Percentiles rank a stretch among this genome's conserved stretches.
Evolutionary conservation across 2,113 vertebrate genomes (phyloP).

Genomic region (Nothobranchius kuhntae): DNA sequence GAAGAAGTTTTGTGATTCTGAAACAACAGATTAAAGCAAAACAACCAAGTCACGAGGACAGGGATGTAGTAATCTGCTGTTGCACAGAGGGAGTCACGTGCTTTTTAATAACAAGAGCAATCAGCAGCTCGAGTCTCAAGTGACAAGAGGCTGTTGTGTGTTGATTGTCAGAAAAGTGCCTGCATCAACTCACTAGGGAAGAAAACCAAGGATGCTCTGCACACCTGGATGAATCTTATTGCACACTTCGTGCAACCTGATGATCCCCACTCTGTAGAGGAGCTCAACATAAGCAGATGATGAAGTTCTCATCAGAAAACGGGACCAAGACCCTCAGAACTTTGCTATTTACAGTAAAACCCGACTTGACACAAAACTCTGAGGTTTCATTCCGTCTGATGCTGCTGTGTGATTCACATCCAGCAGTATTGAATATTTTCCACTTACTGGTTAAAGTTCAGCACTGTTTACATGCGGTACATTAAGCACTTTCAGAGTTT

Average conservation of each 20-base stretch:
- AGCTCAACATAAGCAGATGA: background rate
- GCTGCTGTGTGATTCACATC: background rate
- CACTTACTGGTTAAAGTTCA: background rate
- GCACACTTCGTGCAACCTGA: conserved; percentile 20
- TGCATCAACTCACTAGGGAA: conserved; percentile 29
- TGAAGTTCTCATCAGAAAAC: background rate
- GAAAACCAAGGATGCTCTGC: conserved; percentile 15
- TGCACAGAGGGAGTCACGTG: conserved; percentile 12
- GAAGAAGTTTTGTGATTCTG: background rate
- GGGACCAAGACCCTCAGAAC: conserved; percentile 3
- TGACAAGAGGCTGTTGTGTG: conserved; percentile 26
- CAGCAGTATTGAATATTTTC: background rate
- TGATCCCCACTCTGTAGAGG: background rate
- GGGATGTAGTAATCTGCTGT: background rate
- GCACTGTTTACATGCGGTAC: conserved; percentile 2
- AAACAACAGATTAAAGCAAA: background rate
- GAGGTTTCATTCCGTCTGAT: background rate
- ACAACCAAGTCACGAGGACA: conserved; percentile 4
- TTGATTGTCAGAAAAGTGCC: conserved; percentile 41
- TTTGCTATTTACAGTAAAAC: background rate
- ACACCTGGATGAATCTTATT: conserved; percentile 40
- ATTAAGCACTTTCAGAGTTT: background rate
- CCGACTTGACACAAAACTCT: background rate
- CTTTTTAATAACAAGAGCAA: conserved; percentile 45
- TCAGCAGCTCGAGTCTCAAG: conserved; percentile 47